Evolutionary conservation across 1,140 invertebrate species (phyloP).

Genomic region (Helicoverpa zea): DNA sequence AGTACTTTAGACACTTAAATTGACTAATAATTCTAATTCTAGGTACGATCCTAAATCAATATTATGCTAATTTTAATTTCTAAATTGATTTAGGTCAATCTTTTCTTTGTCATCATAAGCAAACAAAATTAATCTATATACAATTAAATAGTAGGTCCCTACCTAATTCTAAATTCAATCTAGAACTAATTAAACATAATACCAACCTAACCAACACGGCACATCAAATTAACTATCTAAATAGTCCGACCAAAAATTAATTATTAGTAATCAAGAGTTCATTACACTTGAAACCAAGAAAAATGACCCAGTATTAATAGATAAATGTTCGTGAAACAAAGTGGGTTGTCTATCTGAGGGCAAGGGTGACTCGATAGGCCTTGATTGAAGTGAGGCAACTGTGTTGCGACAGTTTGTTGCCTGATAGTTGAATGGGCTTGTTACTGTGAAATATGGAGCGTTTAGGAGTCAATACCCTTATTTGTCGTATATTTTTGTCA

Average conservation of each 20-base stretch:
- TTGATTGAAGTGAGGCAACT: slow-evolving; percentile 10
- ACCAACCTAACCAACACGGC: neutral
- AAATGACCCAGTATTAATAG: slow-evolving; percentile 21
- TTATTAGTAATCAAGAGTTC: neutral
- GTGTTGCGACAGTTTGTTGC: slow-evolving; percentile 23
- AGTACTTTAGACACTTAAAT: too few species aligned
- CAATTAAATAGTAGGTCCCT: too few species aligned
- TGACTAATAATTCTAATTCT: too few species aligned
- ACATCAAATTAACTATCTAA: slow-evolving; percentile 1
- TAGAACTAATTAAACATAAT: neutral
- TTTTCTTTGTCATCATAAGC: too few species aligned
- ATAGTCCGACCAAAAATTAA: neutral
- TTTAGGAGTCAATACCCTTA: too few species aligned
- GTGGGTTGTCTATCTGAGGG: slow-evolving; percentile 22
- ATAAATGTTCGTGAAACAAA: slow-evolving; percentile 32
- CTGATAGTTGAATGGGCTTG: neutral
- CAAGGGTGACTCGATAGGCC: slow-evolving; percentile 16
- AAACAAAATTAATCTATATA: too few species aligned
- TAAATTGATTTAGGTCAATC: too few species aligned
- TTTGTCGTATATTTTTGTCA: neutral
- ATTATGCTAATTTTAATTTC: too few species aligned
- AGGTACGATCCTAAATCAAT: too few species aligned
- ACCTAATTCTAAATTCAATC: too few species aligned
- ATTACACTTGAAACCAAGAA: slow-evolving; percentile 25
- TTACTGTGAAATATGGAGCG: neutral